Evolutionary conservation across 2,113 vertebrate species (phyloP), one percentile per base, ranked within the genome.

Genomic region (Cinclus mexicanus): DNA sequence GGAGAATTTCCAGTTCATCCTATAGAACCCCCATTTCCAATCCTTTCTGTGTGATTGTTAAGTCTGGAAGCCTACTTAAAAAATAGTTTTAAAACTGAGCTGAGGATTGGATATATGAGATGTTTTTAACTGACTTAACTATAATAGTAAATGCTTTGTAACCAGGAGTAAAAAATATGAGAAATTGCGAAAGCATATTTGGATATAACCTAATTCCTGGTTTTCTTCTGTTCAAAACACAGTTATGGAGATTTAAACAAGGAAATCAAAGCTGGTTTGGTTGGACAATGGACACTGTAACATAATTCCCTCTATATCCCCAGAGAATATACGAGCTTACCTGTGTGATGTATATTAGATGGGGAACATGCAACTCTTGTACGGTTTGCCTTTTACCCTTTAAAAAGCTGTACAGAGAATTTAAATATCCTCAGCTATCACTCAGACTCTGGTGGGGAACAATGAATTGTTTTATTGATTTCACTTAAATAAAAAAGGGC

Each of bases 401-500:
- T 77, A 55, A 35, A 85, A 90, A 83, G 7, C n/a, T 60, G 14
- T 13, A 33, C 12, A 37, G 67, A 67, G 15, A 74, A 83, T 85
- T 80, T 77, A 88, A 77, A 85, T 93, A 77, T 31, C 29, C 56
- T 49, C 59, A 55, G 52, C 50, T 77, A 69, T 77, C 64, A 37
- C 19, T 77, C 68, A 95, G 56, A 57, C 0, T 4, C n/a, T 83
- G 24, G 5, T 86, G 41, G 42, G 31, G 33, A 78, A 67, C 67
- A 85, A 59, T 53, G 14, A 63, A 67, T 90, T 86, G 59, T 57
- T 91, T 68, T 63, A 77, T 87, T 93, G 65, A 79, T 89, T 84
- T 88, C 60, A 61, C 22, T 59, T 59, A 44, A 84, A 60, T 63
- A 35, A 50, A 89, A 46, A 60, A 80, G 47, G 5, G 5, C 26